Percentiles rank a stretch among this genome's conserved stretches.
Evolutionary conservation across 2,113 vertebrate genomes (phyloP).

Genomic region (Reinhardtius hippoglossoides): DNA sequence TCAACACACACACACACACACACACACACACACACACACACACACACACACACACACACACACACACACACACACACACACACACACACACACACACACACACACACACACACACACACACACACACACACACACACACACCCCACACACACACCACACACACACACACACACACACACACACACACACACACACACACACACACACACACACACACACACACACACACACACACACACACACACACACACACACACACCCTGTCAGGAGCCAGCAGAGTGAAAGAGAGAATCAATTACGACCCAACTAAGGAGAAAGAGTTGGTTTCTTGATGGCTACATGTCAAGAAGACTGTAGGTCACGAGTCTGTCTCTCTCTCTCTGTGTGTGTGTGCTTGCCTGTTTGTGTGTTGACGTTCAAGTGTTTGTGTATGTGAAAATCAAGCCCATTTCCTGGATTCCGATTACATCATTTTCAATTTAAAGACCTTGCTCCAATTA

Average conservation of each 20-base stretch:
- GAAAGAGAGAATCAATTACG: slow-evolving; percentile 77
- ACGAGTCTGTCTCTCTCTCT: too few species aligned
- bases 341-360: slow-evolving; percentile 72
- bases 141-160: too few species aligned
- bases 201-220: slow-evolving; percentile 16
- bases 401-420: slow-evolving; percentile 37
- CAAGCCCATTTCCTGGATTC: slow-evolving; percentile 74
- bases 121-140: slow-evolving; percentile 23
- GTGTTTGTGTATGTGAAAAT: slow-evolving; percentile 61
- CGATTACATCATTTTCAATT: slow-evolving; percentile 83
- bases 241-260: slow-evolving; percentile 38
- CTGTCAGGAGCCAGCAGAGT: slow-evolving; percentile 49
- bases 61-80: slow-evolving; percentile 40
- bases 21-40: slow-evolving; percentile 15
- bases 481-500: slow-evolving; percentile 83
- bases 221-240: slow-evolving; percentile 23
- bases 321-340: slow-evolving; percentile 70
- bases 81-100: background rate
- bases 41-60: slow-evolving; percentile 19
- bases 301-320: slow-evolving; percentile 59
- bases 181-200: background rate
- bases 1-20: background rate
- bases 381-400: slow-evolving; percentile 26
- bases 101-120: slow-evolving; percentile 7
- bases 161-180: slow-evolving; percentile 38